Evolutionary conservation across 2,113 vertebrate genomes (phyloP).

Genomic region (Hydropotes inermis): DNA sequence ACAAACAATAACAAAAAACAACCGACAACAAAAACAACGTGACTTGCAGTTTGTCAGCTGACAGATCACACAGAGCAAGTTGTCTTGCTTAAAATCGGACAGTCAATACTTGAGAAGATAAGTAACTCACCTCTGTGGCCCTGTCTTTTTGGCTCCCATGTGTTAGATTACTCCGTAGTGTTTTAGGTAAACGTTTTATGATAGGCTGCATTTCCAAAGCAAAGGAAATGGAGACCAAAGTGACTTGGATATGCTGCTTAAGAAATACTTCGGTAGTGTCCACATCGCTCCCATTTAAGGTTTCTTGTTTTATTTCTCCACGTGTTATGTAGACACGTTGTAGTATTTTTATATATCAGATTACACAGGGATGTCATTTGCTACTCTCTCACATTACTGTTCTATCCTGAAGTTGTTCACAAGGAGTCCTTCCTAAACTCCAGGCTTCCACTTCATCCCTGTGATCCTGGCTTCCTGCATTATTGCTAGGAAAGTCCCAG

Average conservation of each 20-base stretch:
- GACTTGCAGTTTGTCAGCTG: background rate
- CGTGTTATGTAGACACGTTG: background rate
- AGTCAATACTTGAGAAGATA: background rate
- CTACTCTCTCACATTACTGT: background rate
- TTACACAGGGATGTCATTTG: background rate
- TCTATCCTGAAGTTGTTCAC: background rate
- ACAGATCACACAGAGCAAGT: background rate
- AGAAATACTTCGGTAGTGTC: background rate
- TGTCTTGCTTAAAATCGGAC: background rate
- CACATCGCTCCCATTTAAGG: background rate
- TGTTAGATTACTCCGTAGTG: background rate
- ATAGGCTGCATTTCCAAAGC: background rate
- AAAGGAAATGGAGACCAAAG: background rate
- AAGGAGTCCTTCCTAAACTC: background rate
- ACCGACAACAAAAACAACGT: background rate
- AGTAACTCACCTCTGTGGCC: background rate
- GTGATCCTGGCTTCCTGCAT: background rate
- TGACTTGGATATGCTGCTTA: background rate
- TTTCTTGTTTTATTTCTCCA: background rate
- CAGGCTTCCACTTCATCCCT: background rate
- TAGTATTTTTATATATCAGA: background rate
- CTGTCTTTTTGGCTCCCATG: background rate
- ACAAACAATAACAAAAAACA: background rate
- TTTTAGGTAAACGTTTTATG: background rate
- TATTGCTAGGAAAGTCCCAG: background rate